Conservation (phyloP, 1,140 invertebrate species). For the Proctacanthus coquilletti region DNA sequence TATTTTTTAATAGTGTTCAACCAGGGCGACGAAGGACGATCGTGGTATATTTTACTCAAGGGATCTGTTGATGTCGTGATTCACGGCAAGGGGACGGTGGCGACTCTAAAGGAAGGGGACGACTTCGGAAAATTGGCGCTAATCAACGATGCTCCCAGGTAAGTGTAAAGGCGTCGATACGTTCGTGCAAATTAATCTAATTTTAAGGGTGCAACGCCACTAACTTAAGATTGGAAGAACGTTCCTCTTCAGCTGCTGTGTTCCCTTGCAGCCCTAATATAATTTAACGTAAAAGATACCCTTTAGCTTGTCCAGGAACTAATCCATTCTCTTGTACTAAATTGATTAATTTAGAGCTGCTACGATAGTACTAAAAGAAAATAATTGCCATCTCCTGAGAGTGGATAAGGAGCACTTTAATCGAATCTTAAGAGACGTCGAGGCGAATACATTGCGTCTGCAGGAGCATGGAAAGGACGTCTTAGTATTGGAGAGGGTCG, state of each 20-base stretch:
- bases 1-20: constrained; percentile 78
- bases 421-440: constrained; percentile 67
- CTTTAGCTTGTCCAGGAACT: background rate
- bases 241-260: background rate
- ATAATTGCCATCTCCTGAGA: constrained; percentile 70
- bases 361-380: constrained; percentile 67
- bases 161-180: constrained; percentile 9
- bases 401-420: constrained; percentile 85
- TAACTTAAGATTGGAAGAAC: background rate
- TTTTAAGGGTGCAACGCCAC: too few relatives aligned
- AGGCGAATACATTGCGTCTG: constrained; percentile 73
- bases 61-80: constrained; percentile 78
- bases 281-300: background rate
- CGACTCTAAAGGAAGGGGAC: constrained; percentile 69
- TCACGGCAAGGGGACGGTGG: constrained; percentile 72
- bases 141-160: constrained; percentile 77
- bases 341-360: constrained; percentile 47
- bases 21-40: constrained; percentile 77
- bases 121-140: constrained; percentile 80
- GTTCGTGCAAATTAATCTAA: too few relatives aligned
- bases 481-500: constrained; percentile 63
- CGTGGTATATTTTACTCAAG: constrained; percentile 75
- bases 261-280: background rate
- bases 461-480: constrained; percentile 82
- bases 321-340: background rate